These are phyloP conservation scores for Phthorimaea operculella DNA, from an alignment of 1,140 invertebrate genomes.

Conservation along the genomic window DNA sequence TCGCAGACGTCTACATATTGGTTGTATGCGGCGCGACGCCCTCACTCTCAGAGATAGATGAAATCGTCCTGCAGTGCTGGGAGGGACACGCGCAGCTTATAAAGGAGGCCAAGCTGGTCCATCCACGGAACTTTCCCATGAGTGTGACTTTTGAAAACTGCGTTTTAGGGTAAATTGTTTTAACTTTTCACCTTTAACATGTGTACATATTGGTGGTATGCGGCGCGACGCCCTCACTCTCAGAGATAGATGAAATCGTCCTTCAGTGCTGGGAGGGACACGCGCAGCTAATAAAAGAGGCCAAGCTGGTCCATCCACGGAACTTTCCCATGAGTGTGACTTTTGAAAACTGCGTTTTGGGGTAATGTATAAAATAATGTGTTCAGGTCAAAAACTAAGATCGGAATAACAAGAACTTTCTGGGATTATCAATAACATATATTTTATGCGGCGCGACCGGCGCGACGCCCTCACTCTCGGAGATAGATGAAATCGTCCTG, in stretches of 20 bases:
- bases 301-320: conserved; percentile 71
- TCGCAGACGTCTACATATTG: conserved; percentile 79
- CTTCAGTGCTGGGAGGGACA: conserved; percentile 79
- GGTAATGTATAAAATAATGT: conserved; percentile 83
- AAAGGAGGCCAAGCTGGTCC: conserved; percentile 70
- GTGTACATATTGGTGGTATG: conserved; percentile 82
- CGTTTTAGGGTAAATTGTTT: conserved; percentile 71
- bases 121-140: conserved; percentile 74
- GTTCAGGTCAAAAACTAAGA: no score
- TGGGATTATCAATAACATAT: no score
- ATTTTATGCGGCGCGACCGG: no score
- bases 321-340: conserved; percentile 72
- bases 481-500: conserved; percentile 78
- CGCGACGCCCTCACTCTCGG: conserved; percentile 75
- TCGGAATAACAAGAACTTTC: no score
- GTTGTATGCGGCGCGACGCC: conserved; percentile 84
- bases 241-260: conserved; percentile 78
- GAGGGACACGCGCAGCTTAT: conserved; percentile 75
- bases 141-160: conserved; percentile 71
- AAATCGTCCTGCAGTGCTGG: conserved; percentile 79
- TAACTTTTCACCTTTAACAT: background rate
- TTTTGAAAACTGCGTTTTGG: conserved; percentile 74
- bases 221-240: conserved; percentile 78
- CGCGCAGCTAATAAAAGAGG: conserved; percentile 73
- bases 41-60: conserved; percentile 76